Evolutionary conservation across 2,113 vertebrate species (phyloP).

Genomic region (Coregonus clupeaformis): DNA sequence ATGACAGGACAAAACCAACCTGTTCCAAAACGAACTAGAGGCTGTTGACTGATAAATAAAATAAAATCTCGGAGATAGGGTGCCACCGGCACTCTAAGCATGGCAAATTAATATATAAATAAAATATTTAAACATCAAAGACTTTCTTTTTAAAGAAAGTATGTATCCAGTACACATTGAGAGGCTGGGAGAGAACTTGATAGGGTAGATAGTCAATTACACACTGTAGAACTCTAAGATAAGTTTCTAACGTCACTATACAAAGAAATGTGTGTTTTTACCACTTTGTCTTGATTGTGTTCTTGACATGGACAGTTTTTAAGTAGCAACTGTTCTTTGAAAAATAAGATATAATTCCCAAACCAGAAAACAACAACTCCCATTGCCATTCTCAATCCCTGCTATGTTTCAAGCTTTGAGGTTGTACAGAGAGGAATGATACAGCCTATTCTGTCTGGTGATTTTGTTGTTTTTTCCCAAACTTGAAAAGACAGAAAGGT

Average conservation of each 20-base stretch:
- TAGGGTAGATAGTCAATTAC: conserved; percentile 2
- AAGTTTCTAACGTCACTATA: neutral
- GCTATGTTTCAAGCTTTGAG: too few species aligned
- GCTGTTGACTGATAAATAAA: conserved; percentile 56
- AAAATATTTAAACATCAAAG: conserved; percentile 55
- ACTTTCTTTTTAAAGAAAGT: conserved; percentile 21
- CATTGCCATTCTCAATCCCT: too few species aligned
- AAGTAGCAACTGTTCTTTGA: neutral
- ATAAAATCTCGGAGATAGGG: conserved; percentile 32
- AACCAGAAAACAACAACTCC: neutral
- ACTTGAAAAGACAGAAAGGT: too few species aligned
- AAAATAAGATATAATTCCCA: neutral
- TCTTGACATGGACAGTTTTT: neutral
- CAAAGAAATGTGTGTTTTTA: neutral
- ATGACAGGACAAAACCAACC: conserved; percentile 45
- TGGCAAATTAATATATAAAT: conserved; percentile 52
- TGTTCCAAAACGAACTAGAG: conserved; percentile 47
- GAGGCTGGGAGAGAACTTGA: conserved; percentile 3
- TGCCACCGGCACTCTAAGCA: conserved; percentile 30
- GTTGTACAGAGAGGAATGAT: too few species aligned
- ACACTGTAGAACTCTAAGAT: neutral
- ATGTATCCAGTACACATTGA: conserved; percentile 11
- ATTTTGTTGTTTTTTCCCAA: too few species aligned
- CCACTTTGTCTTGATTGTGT: neutral
- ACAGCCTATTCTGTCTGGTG: too few species aligned